phyloP scores from a whole-genome alignment of 2,797 vertebrate genomes.

The Ctenopoma multispine region DNA sequence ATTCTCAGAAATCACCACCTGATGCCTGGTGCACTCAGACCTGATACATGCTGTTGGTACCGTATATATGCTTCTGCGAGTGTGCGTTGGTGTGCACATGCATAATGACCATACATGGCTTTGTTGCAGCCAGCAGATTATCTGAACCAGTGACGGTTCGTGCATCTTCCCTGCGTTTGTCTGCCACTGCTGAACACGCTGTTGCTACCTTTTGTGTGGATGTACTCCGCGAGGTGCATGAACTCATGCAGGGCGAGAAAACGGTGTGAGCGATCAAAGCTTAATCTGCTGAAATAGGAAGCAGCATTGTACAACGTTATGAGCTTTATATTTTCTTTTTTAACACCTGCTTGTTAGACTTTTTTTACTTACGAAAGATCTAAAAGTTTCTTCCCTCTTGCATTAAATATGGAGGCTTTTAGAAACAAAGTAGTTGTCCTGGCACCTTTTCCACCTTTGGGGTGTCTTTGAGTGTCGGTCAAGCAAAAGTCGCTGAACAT shows the following conservation, averaged over 20 bases:
- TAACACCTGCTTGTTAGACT: conserved; percentile 13
- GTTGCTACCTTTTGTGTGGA: conserved; percentile 13
- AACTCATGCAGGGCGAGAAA: conserved; percentile 13
- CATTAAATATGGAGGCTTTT: conserved; percentile 29
- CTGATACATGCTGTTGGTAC: neutral
- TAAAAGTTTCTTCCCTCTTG: conserved; percentile 19
- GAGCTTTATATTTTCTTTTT: neutral
- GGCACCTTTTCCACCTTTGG: conserved; percentile 44
- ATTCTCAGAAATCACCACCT: conserved; percentile 28
- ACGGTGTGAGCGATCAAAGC: conserved; percentile 17
- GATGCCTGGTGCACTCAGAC: neutral
- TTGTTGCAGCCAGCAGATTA: conserved; percentile 35
- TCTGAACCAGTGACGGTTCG: conserved; percentile 14
- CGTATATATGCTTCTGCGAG: neutral
- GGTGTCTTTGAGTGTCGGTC: conserved; percentile 62
- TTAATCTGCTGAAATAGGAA: conserved; percentile 11
- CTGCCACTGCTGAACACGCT: conserved; percentile 4
- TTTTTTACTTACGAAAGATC: neutral
- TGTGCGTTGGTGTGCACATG: conserved; percentile 1
- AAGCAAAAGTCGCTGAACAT: conserved; percentile 33
- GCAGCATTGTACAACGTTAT: neutral
- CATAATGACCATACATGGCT: neutral
- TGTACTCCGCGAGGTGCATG: conserved; percentile 2
- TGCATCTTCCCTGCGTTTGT: conserved; percentile 11
- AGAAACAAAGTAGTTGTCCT: conserved; percentile 16